These are phyloP conservation scores for Hylyphantes graminicola DNA, from an alignment of 1,140 invertebrate species.

Conservation along the genomic window DNA sequence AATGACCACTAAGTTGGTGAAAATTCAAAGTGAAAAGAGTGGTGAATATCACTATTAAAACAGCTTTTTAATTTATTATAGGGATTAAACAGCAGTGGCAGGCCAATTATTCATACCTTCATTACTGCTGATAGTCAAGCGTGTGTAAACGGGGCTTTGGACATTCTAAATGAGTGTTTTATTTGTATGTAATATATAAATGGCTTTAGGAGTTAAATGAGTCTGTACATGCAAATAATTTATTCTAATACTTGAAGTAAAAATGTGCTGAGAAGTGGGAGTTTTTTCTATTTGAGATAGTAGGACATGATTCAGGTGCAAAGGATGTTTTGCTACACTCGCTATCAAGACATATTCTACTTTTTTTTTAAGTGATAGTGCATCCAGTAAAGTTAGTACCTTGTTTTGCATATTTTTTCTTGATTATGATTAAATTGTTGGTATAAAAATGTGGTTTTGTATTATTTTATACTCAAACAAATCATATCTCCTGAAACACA, in stretches of 20 bases:
- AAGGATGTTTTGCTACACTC: no score
- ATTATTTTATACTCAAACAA: background rate
- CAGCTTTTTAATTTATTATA: no score
- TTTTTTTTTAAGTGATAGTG: background rate
- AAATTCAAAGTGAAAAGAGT: no score
- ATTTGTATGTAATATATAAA: no score
- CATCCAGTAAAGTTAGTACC: background rate
- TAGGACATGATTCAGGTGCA: no score
- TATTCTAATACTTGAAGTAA: slow-evolving; percentile 13
- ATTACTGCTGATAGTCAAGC: background rate
- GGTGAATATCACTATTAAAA: no score
- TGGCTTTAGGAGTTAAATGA: background rate
- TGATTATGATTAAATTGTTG: slow-evolving; percentile 15
- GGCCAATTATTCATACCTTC: no score
- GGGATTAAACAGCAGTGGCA: no score
- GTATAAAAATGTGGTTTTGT: background rate
- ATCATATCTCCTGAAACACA: no score
- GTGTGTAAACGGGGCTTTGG: background rate
- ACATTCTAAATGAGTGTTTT: no score
- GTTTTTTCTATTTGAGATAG: background rate
- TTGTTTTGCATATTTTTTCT: slow-evolving; percentile 10
- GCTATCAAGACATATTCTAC: background rate
- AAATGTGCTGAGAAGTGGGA: background rate
- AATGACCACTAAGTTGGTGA: no score
- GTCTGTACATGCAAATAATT: background rate